A percentile compares a stretch with the other conserved stretches of the same genome.
Conservation (phyloP, 2,797 vertebrate species). For the Tenualosa thibaudeaui region DNA sequence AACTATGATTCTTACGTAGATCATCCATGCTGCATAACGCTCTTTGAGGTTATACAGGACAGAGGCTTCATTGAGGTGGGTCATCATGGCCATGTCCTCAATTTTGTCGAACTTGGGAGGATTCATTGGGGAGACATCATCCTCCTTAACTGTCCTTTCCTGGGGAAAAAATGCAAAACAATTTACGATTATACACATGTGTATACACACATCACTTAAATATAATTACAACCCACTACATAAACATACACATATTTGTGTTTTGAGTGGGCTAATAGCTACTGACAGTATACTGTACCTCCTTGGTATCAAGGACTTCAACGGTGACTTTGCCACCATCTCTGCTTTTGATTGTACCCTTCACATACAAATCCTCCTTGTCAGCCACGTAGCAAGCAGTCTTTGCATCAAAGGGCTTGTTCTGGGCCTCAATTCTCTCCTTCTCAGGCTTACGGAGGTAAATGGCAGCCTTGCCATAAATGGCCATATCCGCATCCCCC, state of each 20-base stretch:
- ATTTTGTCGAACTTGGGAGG: constrained; percentile 79
- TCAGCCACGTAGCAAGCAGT: constrained; percentile 78
- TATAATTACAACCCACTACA: too few species aligned
- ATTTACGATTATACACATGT: too few species aligned
- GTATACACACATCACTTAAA: too few species aligned
- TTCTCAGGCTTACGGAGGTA: constrained; percentile 83
- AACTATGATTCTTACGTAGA: background rate
- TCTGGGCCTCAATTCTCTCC: constrained; percentile 83
- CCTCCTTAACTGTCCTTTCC: constrained; percentile 43
- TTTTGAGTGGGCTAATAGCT: too few species aligned
- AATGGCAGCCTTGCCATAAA: constrained; percentile 77
- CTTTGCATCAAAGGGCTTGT: constrained; percentile 83
- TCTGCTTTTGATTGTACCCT: constrained; percentile 74
- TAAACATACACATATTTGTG: too few species aligned
- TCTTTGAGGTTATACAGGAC: constrained; percentile 20
- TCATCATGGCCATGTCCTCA: constrained; percentile 56
- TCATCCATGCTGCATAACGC: constrained; percentile 21
- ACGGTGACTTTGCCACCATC: constrained; percentile 78
- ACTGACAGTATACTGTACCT: too few species aligned
- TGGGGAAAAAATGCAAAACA: background rate
- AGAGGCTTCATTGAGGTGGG: constrained; percentile 65
- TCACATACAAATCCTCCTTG: constrained; percentile 79
- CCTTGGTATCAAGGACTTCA: constrained; percentile 65
- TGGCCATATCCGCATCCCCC: constrained; percentile 73
- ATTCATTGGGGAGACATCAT: constrained; percentile 69